Conservation (phyloP, 2,888 invertebrate species). For the Eristalinus sepulchralis region DNA sequence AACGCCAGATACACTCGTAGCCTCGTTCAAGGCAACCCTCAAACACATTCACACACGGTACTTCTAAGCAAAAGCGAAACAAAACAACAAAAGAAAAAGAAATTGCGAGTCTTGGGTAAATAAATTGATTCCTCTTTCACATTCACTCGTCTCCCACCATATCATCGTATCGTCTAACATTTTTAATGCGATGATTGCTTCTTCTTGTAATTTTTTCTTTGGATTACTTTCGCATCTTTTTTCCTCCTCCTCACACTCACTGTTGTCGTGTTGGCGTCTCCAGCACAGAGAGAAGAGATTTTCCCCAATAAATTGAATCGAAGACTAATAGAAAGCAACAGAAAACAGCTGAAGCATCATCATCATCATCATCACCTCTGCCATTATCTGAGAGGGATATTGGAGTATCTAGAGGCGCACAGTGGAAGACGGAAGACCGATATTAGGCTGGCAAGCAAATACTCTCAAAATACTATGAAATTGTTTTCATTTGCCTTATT, state of each 20-base stretch:
- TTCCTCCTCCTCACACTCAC: background rate
- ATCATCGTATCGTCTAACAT: slow-evolving; percentile 5
- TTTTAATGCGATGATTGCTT: slow-evolving; percentile 50
- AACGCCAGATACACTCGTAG: background rate
- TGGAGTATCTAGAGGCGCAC: background rate
- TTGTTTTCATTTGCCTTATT: slow-evolving; percentile 55
- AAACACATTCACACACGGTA: slow-evolving; percentile 10
- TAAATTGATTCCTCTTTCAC: slow-evolving; percentile 41
- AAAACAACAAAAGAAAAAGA: background rate
- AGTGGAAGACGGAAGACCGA: slow-evolving; percentile 9
- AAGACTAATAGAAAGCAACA: slow-evolving; percentile 38
- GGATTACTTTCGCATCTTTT: background rate
- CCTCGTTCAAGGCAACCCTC: slow-evolving; percentile 5
- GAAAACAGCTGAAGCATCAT: slow-evolving; percentile 39
- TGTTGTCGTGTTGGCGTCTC: background rate
- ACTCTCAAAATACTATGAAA: slow-evolving; percentile 45
- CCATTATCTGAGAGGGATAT: slow-evolving; percentile 5
- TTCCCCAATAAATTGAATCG: slow-evolving; percentile 43
- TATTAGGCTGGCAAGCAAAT: slow-evolving; percentile 39
- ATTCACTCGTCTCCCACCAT: background rate
- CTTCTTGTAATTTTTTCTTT: slow-evolving; percentile 22
- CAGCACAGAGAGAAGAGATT: slow-evolving; percentile 10
- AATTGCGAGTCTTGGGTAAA: slow-evolving; percentile 34
- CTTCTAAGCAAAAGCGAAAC: background rate
- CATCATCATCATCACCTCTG: slow-evolving; percentile 23